Conservation (phyloP, 2,888 invertebrate species). For the Pristionchus maxplancki region DNA sequence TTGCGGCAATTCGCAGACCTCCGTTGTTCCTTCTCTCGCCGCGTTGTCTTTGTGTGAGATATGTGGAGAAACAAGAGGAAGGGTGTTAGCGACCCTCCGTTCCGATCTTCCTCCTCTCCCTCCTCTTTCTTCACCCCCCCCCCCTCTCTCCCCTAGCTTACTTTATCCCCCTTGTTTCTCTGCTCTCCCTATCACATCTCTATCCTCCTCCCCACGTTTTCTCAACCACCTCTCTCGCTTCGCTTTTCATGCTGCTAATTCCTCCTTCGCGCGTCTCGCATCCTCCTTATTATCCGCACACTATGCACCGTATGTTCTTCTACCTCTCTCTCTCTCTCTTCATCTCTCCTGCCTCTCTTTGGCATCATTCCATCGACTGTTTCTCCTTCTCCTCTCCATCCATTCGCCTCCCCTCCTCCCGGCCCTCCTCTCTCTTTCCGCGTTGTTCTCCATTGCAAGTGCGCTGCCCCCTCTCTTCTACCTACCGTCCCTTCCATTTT, state of each 20-base stretch:
- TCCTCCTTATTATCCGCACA: background rate
- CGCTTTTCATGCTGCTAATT: background rate
- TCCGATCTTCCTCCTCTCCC: background rate
- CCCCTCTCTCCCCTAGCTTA: background rate
- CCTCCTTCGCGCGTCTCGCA: background rate
- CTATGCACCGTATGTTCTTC: background rate
- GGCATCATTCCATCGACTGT: background rate
- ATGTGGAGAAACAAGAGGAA: background rate
- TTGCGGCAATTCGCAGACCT: constrained; percentile 82
- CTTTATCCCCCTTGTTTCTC: background rate
- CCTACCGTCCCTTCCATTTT: too few species aligned
- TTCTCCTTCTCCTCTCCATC: background rate
- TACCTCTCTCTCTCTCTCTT: background rate
- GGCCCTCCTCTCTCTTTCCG: background rate
- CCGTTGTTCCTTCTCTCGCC: constrained; percentile 81
- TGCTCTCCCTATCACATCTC: background rate
- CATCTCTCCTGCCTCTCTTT: background rate
- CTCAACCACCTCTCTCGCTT: background rate
- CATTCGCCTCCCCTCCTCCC: background rate
- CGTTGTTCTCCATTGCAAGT: background rate
- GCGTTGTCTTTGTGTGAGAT: background rate
- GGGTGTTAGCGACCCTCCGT: background rate
- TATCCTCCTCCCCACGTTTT: background rate
- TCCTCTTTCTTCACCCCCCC: background rate
- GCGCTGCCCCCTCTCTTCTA: background rate